Conservation (phyloP, 2,888 invertebrate genomes). For the Caenorhabditis wallacei region DNA sequence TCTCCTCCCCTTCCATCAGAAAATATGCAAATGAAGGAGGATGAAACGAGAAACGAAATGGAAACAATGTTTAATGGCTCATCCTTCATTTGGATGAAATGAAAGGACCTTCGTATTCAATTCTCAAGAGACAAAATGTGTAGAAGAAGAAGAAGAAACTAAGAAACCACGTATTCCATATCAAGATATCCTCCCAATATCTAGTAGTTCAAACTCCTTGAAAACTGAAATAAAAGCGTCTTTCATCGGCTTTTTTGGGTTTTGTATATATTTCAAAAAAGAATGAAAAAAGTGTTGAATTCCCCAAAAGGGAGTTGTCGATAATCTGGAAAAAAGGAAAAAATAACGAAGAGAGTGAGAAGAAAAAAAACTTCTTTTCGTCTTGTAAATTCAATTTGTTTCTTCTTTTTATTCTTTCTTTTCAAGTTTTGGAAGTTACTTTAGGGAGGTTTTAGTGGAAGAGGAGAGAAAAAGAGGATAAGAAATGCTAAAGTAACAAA, state of each 20-base stretch:
- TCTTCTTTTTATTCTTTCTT: constrained; percentile 13
- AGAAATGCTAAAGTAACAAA: not conserved
- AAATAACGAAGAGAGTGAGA: constrained; percentile 26
- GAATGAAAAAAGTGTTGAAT: constrained; percentile 28
- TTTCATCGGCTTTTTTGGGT: constrained; percentile 29
- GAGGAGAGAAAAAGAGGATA: not conserved
- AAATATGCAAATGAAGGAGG: constrained; percentile 36
- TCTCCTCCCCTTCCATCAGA: not conserved
- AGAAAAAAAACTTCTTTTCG: constrained; percentile 16
- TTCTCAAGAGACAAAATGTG: constrained; percentile 32
- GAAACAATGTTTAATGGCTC: constrained; percentile 52
- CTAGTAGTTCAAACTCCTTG: constrained; percentile 32
- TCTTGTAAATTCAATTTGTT: constrained; percentile 37
- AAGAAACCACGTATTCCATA: constrained; percentile 13
- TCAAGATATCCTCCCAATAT: constrained; percentile 26
- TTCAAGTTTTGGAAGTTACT: constrained; percentile 9
- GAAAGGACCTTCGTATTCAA: constrained; percentile 1
- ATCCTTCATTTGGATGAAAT: constrained; percentile 46
- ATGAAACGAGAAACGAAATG: constrained; percentile 14
- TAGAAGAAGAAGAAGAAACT: constrained; percentile 3
- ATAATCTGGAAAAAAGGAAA: constrained; percentile 40
- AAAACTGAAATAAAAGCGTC: not conserved
- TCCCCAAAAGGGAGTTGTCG: constrained; percentile 44
- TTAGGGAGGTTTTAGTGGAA: not conserved
- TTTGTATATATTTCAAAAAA: constrained; percentile 10